These are phyloP conservation scores for Limnodromus scolopaceus DNA, from an alignment of 2,797 vertebrate species.

Conservation along the genomic window DNA sequence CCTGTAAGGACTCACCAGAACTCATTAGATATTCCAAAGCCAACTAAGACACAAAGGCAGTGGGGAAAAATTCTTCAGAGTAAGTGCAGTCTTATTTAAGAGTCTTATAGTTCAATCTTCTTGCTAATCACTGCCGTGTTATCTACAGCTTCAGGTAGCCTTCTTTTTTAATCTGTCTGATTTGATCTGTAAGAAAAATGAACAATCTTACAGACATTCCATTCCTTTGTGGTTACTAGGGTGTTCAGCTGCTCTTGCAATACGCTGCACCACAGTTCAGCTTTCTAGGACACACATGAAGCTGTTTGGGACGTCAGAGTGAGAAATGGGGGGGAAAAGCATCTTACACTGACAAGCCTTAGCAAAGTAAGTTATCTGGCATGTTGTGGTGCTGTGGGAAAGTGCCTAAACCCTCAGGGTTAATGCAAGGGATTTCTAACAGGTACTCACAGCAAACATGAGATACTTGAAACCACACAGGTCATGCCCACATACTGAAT, in stretches of 20 bases:
- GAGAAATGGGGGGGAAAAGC: background rate
- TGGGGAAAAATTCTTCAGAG: background rate
- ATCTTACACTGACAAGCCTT: background rate
- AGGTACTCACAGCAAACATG: background rate
- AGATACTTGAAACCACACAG: background rate
- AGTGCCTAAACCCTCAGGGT: background rate
- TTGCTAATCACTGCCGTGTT: accelerated
- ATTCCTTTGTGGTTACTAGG: background rate
- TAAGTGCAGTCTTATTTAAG: background rate
- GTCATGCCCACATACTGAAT: background rate
- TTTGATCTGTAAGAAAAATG: background rate
- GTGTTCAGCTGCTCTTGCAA: background rate
- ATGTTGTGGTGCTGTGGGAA: background rate
- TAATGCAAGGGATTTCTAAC: background rate
- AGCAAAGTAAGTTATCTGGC: background rate
- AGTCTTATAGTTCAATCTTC: background rate
- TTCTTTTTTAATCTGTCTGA: background rate
- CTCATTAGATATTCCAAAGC: background rate
- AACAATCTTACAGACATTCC: background rate
- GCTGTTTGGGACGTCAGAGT: background rate
- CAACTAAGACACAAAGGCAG: background rate
- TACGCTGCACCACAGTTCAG: background rate
- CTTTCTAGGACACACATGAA: background rate
- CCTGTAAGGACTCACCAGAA: background rate
- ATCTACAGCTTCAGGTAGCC: background rate